A percentile compares a stretch with the other conserved stretches of the same genome.
Evolutionary conservation across 2,113 vertebrate genomes (phyloP).

Genomic region (Danionella cerebrum): DNA sequence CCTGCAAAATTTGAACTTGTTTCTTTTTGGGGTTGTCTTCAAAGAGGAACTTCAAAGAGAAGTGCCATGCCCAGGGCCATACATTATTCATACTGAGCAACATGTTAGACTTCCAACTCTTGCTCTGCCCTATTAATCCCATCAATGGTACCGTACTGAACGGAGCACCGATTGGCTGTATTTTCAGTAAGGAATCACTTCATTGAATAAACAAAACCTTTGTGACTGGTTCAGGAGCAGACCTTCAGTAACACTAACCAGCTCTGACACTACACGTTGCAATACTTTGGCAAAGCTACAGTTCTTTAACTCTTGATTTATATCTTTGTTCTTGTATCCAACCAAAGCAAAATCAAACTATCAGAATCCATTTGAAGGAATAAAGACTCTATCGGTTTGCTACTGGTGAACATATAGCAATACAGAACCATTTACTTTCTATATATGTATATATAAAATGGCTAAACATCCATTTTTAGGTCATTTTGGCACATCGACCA

Average conservation of each 20-base stretch:
- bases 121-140: slow-evolving; percentile 56
- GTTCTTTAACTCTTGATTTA: background rate
- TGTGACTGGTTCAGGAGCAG: background rate
- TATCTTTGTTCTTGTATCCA: background rate
- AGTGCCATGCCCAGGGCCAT: slow-evolving; percentile 59
- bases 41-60: slow-evolving; percentile 63
- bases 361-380: too few relatives aligned
- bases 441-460: too few relatives aligned
- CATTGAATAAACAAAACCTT: background rate
- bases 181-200: background rate
- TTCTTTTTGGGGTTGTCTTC: slow-evolving; percentile 56
- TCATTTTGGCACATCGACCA: too few relatives aligned
- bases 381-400: too few relatives aligned
- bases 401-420: too few relatives aligned
- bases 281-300: background rate
- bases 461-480: too few relatives aligned
- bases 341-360: background rate
- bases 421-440: too few relatives aligned
- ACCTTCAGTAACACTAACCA: background rate
- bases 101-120: slow-evolving; percentile 57
- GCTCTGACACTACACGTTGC: background rate
- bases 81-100: slow-evolving; percentile 62
- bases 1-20: slow-evolving; percentile 59
- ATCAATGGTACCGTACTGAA: slow-evolving; percentile 51
- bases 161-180: slow-evolving; percentile 30